A percentile compares a stretch with the other conserved stretches of the same genome.
These are phyloP conservation scores for Armadillidium nasatum DNA, from an alignment of 1,140 invertebrate species.

Conservation along the genomic window DNA sequence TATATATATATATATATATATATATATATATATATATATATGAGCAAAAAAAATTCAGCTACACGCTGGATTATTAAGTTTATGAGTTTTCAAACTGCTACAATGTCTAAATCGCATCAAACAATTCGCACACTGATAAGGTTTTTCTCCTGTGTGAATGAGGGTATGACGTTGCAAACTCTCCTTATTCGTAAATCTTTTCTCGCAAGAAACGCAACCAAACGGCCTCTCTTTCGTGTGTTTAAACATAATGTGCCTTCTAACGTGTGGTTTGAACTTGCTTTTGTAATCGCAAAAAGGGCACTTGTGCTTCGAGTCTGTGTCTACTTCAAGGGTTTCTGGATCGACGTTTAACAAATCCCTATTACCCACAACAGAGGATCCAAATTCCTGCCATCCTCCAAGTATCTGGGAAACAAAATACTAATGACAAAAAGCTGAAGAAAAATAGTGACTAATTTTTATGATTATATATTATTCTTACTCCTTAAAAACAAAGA, in stretches of 20 bases:
- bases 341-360: no score
- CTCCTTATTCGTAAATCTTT: not conserved
- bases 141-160: constrained; percentile 60
- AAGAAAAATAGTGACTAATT: no score
- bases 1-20: no score
- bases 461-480: no score
- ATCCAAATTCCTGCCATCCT: no score
- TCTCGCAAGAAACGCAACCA: not conserved
- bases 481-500: no score
- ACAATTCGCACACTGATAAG: constrained; percentile 46
- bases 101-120: constrained; percentile 13
- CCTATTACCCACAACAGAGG: no score
- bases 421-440: no score
- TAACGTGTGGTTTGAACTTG: constrained; percentile 19
- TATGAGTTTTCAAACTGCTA: not conserved
- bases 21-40: no score
- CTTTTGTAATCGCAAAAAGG: not conserved
- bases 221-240: not conserved
- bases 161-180: constrained; percentile 61
- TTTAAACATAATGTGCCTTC: constrained; percentile 38
- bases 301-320: not conserved
- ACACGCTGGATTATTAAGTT: not conserved
- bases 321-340: no score
- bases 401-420: no score
- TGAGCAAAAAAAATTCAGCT: no score